These are phyloP conservation scores for Sminthopsis crassicaudata DNA, from an alignment of 2,113 vertebrate genomes.

Conservation along the genomic window DNA sequence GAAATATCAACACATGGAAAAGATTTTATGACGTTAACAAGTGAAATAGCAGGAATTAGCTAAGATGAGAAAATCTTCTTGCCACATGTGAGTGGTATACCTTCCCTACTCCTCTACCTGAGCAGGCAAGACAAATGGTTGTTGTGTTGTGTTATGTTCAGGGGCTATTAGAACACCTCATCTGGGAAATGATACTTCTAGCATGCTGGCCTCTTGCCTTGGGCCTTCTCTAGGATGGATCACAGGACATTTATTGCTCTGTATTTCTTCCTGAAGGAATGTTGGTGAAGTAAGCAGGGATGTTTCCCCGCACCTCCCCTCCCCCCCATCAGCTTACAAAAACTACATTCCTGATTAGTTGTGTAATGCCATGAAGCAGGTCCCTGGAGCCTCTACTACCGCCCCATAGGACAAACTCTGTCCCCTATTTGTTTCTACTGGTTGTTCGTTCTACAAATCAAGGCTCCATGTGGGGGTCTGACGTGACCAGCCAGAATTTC, in stretches of 20 bases:
- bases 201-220: constrained; percentile 50
- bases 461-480: neutral
- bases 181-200: constrained; percentile 23
- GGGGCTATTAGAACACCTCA: constrained; percentile 32
- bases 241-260: constrained; percentile 49
- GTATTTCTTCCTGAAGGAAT: constrained; percentile 25
- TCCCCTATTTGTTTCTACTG: neutral
- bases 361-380: constrained; percentile 1
- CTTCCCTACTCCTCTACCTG: constrained; percentile 9
- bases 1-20: constrained; percentile 67
- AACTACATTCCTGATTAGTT: constrained; percentile 56
- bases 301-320: neutral
- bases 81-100: constrained; percentile 26
- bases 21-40: constrained; percentile 72
- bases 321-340: neutral
- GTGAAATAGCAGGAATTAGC: constrained; percentile 57
- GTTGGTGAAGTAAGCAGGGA: neutral
- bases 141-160: constrained; percentile 38
- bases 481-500: constrained; percentile 29
- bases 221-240: constrained; percentile 15
- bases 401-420: neutral
- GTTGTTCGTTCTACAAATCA: constrained; percentile 31
- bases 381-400: constrained; percentile 17
- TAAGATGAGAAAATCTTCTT: constrained; percentile 53
- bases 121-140: neutral